phyloP scores from a whole-genome alignment of 2,888 invertebrate species.

The Cyclophora punctaria region DNA sequence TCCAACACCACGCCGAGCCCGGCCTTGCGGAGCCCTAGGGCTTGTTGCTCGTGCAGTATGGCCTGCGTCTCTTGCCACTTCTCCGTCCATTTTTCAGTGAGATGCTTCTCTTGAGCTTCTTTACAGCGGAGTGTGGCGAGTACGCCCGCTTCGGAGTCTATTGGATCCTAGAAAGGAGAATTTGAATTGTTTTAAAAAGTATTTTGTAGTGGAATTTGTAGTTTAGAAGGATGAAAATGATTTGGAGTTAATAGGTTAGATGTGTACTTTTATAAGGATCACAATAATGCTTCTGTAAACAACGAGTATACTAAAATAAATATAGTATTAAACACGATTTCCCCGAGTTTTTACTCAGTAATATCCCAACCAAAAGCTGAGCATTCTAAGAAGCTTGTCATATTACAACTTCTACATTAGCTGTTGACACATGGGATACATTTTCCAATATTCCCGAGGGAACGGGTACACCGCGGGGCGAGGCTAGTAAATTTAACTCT shows the following conservation, averaged over 20 bases:
- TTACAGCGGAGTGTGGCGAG: conserved; percentile 91
- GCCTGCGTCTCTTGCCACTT: conserved; percentile 94
- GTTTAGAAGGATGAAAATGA: too few species aligned
- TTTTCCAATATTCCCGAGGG: too few species aligned
- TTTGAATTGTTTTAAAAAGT: background rate
- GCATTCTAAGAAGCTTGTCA: too few species aligned
- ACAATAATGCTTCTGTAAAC: background rate
- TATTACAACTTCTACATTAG: too few species aligned
- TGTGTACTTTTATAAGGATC: background rate
- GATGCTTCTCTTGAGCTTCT: conserved; percentile 90
- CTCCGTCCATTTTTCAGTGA: conserved; percentile 94
- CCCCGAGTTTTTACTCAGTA: background rate
- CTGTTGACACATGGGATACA: too few species aligned
- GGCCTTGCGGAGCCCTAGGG: conserved; percentile 88
- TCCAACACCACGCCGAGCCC: conserved; percentile 92
- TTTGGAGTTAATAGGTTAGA: background rate
- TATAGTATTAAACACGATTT: background rate
- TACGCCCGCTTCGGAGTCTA: conserved; percentile 77
- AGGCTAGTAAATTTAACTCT: too few species aligned
- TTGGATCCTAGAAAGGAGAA: conserved; percentile 50
- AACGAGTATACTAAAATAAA: background rate
- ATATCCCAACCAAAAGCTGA: too few species aligned
- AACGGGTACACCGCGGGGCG: too few species aligned
- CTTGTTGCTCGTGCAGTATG: conserved; percentile 90
- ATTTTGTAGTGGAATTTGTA: too few species aligned